Evolutionary conservation across 2,888 invertebrate species (phyloP), one percentile per base, ranked within the genome.

Genomic region (Graphium colonna): DNA sequence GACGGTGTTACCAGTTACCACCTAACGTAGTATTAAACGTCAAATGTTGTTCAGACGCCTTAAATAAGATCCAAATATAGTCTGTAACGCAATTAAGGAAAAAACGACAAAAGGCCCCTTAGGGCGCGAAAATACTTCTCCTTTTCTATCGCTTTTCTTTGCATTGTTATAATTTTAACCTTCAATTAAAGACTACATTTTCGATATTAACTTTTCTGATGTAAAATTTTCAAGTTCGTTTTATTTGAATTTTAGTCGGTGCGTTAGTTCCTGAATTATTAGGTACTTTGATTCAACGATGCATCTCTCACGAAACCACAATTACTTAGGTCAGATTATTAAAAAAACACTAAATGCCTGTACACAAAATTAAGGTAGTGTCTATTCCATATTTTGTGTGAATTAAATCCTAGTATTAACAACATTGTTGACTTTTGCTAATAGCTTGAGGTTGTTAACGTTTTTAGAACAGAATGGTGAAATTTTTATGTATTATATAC

Each of bases 381-480:
- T 72, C 42, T 36, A 53, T 43, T 78, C 72, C 79, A 81, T 77
- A 71, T 81, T 86, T 81, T 73, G 85, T 86, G 87, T 87, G 88
- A 81, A 84, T 82, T 79, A 74, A 79, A 77, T 82, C 74, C 79
- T 89, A 88, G 87, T 75, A 78, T 84, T 77, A 86, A 82, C 87
- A 86, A 82, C 84, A 89, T 89, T 89, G 89, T 89, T 89, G 88
- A 89, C 87, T 89, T 88, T 86, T 89, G 88, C 89, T 89, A 87
- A 85, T 88, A 87, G 89, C 89, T 88, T 89, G 88, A 87, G 85
- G 84, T 88, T 89, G 89, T 89, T 89, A 83, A 82, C 80, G 84
- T 85, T 88, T 87, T 84, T 88, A 89, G 89, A 86, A 84, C 80
- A 82, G 76, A 79, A 83, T 75, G 79, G 76, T 81, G 83, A 82